Base-by-base conservation (phyloP, 2,113 vertebrate species). In the Apeltes quadracus region DNA sequence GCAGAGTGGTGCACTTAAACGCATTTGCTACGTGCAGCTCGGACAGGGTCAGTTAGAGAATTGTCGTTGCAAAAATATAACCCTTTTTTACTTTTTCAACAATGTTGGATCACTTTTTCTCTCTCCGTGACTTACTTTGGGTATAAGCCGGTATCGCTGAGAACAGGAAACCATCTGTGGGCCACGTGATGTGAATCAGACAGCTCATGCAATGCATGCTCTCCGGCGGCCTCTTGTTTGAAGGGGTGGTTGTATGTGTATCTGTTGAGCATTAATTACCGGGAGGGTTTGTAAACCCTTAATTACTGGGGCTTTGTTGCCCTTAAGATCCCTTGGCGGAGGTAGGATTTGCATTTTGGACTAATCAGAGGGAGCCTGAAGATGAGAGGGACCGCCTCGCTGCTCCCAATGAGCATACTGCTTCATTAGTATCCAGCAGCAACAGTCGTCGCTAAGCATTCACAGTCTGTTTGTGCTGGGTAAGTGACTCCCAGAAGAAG, bases 391-490 rank as follows among this genome's bases (percentile, higher is more conserved):
- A 68, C 68, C 81, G 84, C 83, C 82, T 88, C 73, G 74, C 79
- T 79, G 78, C 76, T 73, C 70, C 61, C 70, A 65, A 2, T 76
- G 78, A 84, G 78, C 25, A 0, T 56, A 18, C 53, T 41, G 74
- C 81, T 81, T 85, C 82, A 83, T 89, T 89, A 79, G 86, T 89
- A 87, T 78, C 84, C 85, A 79, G 59, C 75, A 84, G 78, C 78
- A 85, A 84, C 78, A 58, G 74, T 27, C 61, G 58, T 69, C 68
- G 20, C 59, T 44, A 57, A 72, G 76, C 65, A 65, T 80, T 82
- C 77, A 66, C 20, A 43, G 53, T 55, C 25, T 64, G 68, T 69
- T 57, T 73, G 67, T 82, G 78, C 59, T 64, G 36, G 65, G 55
- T 72, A 78, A 64, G 54, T 75, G 72, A 81, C 43, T 79, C 76